These are phyloP conservation scores for Dysmachus trigonus DNA, from an alignment of 2,888 invertebrate species.

Conservation along the genomic window DNA sequence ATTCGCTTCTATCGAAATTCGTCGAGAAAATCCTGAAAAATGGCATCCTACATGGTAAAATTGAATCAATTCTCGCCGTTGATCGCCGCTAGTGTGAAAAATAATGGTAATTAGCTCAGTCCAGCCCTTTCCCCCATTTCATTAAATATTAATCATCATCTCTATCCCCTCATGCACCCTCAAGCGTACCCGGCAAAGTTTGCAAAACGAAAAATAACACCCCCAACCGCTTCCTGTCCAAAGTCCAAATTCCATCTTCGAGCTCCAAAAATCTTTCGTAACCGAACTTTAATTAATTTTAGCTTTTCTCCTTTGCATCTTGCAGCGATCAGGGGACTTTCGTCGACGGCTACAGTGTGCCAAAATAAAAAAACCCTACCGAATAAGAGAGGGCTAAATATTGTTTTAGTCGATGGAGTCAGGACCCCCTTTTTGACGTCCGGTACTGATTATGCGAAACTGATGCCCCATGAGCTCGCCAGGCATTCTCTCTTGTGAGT, in stretches of 20 bases:
- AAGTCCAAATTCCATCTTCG: conserved; percentile 48
- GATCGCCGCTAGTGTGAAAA: conserved; percentile 41
- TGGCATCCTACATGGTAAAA: conserved; percentile 44
- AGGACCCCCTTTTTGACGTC: conserved; percentile 95
- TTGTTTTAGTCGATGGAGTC: conserved; percentile 96
- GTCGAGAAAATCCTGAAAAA: not conserved
- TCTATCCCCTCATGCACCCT: not conserved
- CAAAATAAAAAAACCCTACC: conserved; percentile 51
- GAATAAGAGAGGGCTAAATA: conserved; percentile 69
- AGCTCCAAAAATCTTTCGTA: conserved; percentile 1
- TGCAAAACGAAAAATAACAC: not conserved
- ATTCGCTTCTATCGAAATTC: not conserved
- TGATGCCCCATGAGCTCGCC: conserved; percentile 97
- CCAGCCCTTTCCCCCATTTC: not conserved
- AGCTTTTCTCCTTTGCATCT: conserved; percentile 14
- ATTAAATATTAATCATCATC: not conserved
- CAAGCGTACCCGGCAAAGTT: not conserved
- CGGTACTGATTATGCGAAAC: conserved; percentile 89
- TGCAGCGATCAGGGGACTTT: conserved; percentile 51
- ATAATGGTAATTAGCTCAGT: conserved; percentile 33
- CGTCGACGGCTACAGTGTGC: conserved; percentile 49
- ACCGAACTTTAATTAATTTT: not conserved
- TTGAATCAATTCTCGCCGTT: conserved; percentile 41
- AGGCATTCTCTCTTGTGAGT: conserved; percentile 87
- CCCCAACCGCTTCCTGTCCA: conserved; percentile 25